phyloP scores from a whole-genome alignment of 2,888 invertebrate genomes.

The Drosophila suboccidentalis region DNA sequence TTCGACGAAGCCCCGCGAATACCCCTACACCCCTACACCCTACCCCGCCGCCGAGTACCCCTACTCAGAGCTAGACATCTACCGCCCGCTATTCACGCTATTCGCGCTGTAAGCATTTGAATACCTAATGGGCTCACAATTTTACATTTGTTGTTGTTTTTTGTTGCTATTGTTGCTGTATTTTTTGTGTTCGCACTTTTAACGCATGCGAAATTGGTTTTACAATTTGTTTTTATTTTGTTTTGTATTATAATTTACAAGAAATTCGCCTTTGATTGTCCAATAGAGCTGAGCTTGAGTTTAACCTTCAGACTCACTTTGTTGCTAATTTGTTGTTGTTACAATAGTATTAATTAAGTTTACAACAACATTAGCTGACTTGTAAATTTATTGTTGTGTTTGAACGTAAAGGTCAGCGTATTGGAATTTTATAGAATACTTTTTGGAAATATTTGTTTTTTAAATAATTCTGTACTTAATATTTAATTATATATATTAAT shows the following conservation, averaged over 20 bases:
- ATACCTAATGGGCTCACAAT: slow-evolving; percentile 60
- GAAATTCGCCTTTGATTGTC: slow-evolving; percentile 29
- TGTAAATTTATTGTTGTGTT: slow-evolving; percentile 19
- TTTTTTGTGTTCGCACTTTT: slow-evolving; percentile 23
- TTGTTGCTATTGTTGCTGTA: slow-evolving; percentile 19
- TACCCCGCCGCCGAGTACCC: not conserved
- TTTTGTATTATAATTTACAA: slow-evolving; percentile 58
- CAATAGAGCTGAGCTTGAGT: slow-evolving; percentile 12
- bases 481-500: no score
- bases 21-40: slow-evolving; percentile 8
- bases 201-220: slow-evolving; percentile 70
- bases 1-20: slow-evolving; percentile 43
- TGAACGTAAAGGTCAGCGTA: not conserved
- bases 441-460: not conserved
- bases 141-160: slow-evolving; percentile 44
- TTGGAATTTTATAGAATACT: not conserved
- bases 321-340: slow-evolving; percentile 46
- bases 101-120: slow-evolving; percentile 73
- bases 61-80: not conserved
- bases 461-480: no score
- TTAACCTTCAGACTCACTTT: slow-evolving; percentile 34
- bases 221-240: slow-evolving; percentile 55
- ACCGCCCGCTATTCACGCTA: slow-evolving; percentile 44
- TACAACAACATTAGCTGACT: slow-evolving; percentile 17
- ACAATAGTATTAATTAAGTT: slow-evolving; percentile 50